Evolutionary conservation across 2,113 vertebrate genomes (phyloP), one percentile per base, ranked within the genome.

Genomic region (Trematomus loennbergii): DNA sequence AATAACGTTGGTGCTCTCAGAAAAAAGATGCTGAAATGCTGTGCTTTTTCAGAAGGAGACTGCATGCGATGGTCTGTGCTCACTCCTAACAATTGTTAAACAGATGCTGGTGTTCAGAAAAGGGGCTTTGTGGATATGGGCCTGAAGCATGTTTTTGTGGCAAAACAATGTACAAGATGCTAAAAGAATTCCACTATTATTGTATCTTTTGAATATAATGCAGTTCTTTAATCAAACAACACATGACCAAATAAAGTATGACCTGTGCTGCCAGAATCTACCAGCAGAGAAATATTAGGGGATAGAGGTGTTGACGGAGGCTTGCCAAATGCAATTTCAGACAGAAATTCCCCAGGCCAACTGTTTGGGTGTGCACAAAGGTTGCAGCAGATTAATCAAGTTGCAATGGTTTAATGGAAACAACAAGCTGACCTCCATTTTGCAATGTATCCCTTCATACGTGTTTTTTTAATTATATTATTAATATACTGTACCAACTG

Each of bases 321-420:
- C 67, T 67, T 87, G 82, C 82, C 84, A 88, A 90, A 84, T 89
- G 72, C 9, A 29, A 82, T 85, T 81, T 85, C 82, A 87, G 72
- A 77, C 60, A 60, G 78, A 88, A 85, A 84, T 74, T 85, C 75
- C 79, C 79, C 69, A 75, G 72, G 75, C 83, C 72, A 89, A 83
- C 78, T 58, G 72, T 89, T 76, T 79, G 43, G 78, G 40, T 79
- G 72, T 81, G 78, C 62, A 74, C 69, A 82, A 78, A 77, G 73
- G 72, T 80, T 63, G 52, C 70, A 65, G 68, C 63, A 72, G 76
- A 83, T 84, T 55, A 84, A 76, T 86, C 73, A 79, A 68, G 66
- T 78, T 72, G 59, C 52, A 83, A 40, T 18, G 18, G 74, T 53
- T 81, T 66, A 86, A 84, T 90, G 68, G 68, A 79, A 75, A 64